A percentile compares a stretch with the other conserved stretches of the same genome.
Conservation (phyloP, 2,797 vertebrate genomes). For the Chaetodon trifasciatus region DNA sequence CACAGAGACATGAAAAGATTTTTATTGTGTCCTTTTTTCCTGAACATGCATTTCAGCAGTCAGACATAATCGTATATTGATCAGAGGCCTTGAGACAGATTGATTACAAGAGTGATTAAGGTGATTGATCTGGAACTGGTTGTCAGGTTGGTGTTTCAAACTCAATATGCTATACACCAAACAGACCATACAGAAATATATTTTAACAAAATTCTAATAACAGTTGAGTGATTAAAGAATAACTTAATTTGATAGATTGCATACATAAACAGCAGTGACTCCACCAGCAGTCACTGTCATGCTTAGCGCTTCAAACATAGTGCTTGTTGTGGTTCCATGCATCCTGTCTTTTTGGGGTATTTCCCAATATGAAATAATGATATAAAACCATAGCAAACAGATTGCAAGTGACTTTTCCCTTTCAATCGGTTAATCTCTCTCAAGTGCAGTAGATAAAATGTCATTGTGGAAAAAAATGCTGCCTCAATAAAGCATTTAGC, state of each 20-base stretch:
- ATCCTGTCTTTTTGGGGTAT: not conserved
- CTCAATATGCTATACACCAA: not conserved
- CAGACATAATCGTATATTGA: slow-evolving; percentile 22
- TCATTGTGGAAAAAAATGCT: not conserved
- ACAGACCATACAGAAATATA: not conserved
- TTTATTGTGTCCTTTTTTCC: not conserved
- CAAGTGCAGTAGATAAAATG: not conserved
- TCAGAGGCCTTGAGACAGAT: slow-evolving; percentile 14
- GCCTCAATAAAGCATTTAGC: slow-evolving; percentile 1
- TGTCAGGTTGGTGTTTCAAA: not conserved
- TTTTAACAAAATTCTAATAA: not conserved
- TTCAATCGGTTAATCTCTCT: not conserved
- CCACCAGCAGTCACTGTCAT: too few species aligned
- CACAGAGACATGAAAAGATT: not conserved
- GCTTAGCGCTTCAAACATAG: too few species aligned
- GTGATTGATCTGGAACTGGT: slow-evolving; percentile 20
- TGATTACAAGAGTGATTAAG: slow-evolving; percentile 26
- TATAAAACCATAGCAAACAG: not conserved
- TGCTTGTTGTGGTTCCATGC: not conserved
- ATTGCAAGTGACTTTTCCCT: not conserved
- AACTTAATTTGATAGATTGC: too few species aligned
- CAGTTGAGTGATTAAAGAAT: too few species aligned
- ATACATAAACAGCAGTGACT: too few species aligned
- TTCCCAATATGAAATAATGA: not conserved
- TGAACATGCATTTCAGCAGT: not conserved